Conservation (phyloP, 2,113 vertebrate genomes). For the Pogonocichla stellata region DNA sequence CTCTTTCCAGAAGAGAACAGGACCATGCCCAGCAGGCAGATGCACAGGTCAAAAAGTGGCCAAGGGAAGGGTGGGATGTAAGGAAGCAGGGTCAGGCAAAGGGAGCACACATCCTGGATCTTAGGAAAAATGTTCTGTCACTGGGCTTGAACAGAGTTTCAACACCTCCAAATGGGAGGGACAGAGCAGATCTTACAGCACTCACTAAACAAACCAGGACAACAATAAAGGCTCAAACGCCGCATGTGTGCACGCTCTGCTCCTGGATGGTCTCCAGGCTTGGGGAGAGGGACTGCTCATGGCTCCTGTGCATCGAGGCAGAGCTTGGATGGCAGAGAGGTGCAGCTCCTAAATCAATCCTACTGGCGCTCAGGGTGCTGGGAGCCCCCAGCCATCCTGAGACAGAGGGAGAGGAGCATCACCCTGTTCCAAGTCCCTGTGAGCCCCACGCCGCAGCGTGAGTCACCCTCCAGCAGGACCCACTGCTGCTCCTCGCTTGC, state of each 20-base stretch:
- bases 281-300: neutral
- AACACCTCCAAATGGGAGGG: neutral
- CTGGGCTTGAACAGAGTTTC: neutral
- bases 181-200: neutral
- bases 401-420: neutral
- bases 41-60: neutral
- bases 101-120: neutral
- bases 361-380: neutral
- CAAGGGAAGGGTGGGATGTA: neutral
- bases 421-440: neutral
- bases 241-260: neutral
- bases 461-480: neutral
- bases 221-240: neutral
- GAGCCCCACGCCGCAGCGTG: neutral
- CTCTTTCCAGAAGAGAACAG: neutral
- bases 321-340: neutral
- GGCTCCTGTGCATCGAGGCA: neutral
- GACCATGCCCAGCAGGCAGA: too few relatives aligned
- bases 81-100: neutral
- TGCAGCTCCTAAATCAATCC: neutral
- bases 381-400: neutral
- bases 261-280: neutral
- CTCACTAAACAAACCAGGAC: neutral
- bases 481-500: neutral
- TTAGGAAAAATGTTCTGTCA: neutral